Base-by-base conservation (phyloP, 2,888 invertebrate species). In the Agrotis ipsilon region DNA sequence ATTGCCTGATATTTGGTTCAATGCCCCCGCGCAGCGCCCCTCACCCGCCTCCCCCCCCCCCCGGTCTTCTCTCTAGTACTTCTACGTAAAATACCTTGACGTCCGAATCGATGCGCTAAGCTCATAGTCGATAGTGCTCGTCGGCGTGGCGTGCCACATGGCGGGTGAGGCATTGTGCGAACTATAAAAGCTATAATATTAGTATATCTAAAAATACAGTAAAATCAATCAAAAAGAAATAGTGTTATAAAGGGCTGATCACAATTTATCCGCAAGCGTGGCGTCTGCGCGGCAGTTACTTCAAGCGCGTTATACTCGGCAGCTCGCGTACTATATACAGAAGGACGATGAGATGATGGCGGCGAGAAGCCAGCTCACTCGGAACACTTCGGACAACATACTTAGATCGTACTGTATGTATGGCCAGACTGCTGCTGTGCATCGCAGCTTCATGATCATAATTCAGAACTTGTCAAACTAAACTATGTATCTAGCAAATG, bases 1-100 rank as follows among this genome's bases (percentile, higher is more conserved):
- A 89, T 88, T 89, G 90, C 89, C 87, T 80, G 86, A 85, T 87
- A 88, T 89, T 89, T 87, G 89, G 88, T 88, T 86, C 78, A 73
- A 67, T 21, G 66, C 84, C 86, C 82, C 89, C 88, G 87, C 89
- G 88, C 82, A 71, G 86, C 54, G 9, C 54, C 5, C 27, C 18
- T 2, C 52, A 7, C 52, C 1, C 52, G 3, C 18, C 24, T n/a
- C 13, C 13, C 9, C 32, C 11, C 11, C 39, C 2, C 11, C 11
- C 1, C 39, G 51, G 61, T 24, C 52, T 68, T 7, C 59, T 55
- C 55, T 48, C 62, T 65, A 64, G 61, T 43, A 66, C 52, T 52
- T 61, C 78, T 78, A 80, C 78, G 39, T 70, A 83, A 83, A 76
- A 83, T 78, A 83, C 75, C 78, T 70, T 78, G 81, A 80, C 64